phyloP scores from a whole-genome alignment of 2,797 vertebrate species.

The Squalus acanthias region DNA sequence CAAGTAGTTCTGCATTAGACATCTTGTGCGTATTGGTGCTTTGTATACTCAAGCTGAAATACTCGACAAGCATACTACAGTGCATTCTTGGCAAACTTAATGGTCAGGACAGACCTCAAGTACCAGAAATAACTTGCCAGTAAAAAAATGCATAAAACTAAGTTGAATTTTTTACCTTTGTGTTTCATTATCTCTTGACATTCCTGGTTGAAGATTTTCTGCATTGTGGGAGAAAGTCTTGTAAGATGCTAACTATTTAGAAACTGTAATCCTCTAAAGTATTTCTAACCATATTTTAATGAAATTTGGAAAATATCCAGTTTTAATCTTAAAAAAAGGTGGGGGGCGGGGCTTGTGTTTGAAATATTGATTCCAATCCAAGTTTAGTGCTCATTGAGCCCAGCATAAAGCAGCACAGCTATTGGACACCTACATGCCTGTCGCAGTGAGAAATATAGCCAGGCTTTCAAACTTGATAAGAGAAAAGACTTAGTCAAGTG shows the following conservation, averaged over 20 bases:
- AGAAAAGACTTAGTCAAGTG: no score
- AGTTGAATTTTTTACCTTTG: background rate
- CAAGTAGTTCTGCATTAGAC: background rate
- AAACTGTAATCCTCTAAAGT: background rate
- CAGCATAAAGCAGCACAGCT: background rate
- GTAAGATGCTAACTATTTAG: background rate
- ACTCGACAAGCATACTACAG: no score
- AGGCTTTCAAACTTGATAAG: background rate
- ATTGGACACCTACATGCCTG: no score
- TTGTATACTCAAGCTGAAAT: background rate
- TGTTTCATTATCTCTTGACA: background rate
- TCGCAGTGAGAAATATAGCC: background rate
- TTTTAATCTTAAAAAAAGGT: background rate
- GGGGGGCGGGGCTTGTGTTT: background rate
- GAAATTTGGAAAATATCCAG: no score
- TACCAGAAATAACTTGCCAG: no score
- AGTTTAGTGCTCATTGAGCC: background rate
- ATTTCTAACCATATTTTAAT: background rate
- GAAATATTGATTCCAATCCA: background rate
- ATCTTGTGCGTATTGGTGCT: background rate
- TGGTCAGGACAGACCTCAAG: no score
- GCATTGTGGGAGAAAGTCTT: background rate
- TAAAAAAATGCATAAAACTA: background rate
- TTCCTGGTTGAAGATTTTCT: background rate
- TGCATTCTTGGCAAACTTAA: no score